Evolutionary conservation across 2,113 vertebrate genomes (phyloP), one percentile per base, ranked within the genome.

Genomic region (Pseudorasbora parva): DNA sequence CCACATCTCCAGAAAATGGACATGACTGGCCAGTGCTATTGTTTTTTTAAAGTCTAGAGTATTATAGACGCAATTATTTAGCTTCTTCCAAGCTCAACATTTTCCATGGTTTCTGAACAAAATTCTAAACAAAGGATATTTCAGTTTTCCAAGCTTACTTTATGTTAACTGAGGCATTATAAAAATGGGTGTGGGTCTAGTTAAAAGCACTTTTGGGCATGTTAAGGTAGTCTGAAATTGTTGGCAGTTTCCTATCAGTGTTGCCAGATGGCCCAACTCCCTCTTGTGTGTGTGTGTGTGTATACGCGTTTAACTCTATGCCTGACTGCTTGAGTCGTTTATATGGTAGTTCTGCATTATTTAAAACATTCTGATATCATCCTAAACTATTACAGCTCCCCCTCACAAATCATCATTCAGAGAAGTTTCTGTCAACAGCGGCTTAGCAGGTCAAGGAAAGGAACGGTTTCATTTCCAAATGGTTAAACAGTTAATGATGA

Each of bases 251-350:
- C 51, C 82, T 88, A 83, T 84, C 74, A 64, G 51, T 49, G 59
- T 14, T 71, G 80, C 88, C 91, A 89, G 90, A 90, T 85, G 90
- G 85, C 79, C 17, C 47, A n/a, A 79, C 41, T 81, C 60, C 57
- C 57, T 51, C 8, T 41, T 60, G 43, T 59, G 19, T 77, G 37
- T 51, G 3, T 81, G 8, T 59, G 30, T 72, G 23, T 62, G 76
- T 60, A 11, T 12, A 3, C 12, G 47, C 0, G 11, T 37, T 7
- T 37, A 27, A 68, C 4, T 64, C 41, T 59, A 25, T 21, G 10
- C 5, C 12, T 41, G 47, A 23, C 30, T 82, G 54, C 51, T 64
- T 66, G 4, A 47, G 78, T 10, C 5, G n/a, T 76, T 76, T 10
- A 30, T 14, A 56, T 15, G 8, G 9, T 4, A 17, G 71, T 49